Base-by-base conservation (phyloP, 2,797 vertebrate species). In the Synanceia verrucosa region DNA sequence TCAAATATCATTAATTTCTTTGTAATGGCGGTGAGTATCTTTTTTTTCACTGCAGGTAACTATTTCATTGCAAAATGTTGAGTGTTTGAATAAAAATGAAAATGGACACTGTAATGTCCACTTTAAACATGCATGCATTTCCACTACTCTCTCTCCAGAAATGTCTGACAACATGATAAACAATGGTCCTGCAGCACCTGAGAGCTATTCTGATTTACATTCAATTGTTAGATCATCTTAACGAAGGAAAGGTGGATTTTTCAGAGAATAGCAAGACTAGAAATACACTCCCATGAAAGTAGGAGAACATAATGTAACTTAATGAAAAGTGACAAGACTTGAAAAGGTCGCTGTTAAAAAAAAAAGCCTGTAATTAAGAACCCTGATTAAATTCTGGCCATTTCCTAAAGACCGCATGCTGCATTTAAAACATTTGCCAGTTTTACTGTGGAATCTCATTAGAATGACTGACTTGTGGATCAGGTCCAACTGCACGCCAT, bases 371-470 rank as follows among this genome's bases (percentile, higher is more conserved):
- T 73, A 85, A 85, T 81, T 81, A 83, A 75, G 70, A 70, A 24
- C 26, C 11, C 24, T 89, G 68, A 86, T 88, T 78, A 59, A 75
- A 85, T 77, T 81, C 66, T 67, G 55, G n/a, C 56, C 71, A 39
- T 65, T 57, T 69, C 33, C 39, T 51, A 21, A 74, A 74, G 62
- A 68, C 39, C 13, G 9, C 26, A 55, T 28, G 34, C 39, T 61
- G 70, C 69, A 83, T 78, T 72, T 76, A 65, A 82, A 86, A 28
- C 62, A 59, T 72, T 75, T 63, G 16, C 65, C 70, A 74, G 8
- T 81, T 79, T 70, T 72, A 82, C 60, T 28, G 66, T n/a, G 70
- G 70, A 61, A 77, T 84, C 70, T 86, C 74, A 88, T 84, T 84
- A 83, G 64, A 81, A 79, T 73, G 73, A 82, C 74, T 67, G 72